These are phyloP conservation scores for Macropus fuliginosus DNA, from an alignment of 2,797 vertebrate species.

Conservation along the genomic window DNA sequence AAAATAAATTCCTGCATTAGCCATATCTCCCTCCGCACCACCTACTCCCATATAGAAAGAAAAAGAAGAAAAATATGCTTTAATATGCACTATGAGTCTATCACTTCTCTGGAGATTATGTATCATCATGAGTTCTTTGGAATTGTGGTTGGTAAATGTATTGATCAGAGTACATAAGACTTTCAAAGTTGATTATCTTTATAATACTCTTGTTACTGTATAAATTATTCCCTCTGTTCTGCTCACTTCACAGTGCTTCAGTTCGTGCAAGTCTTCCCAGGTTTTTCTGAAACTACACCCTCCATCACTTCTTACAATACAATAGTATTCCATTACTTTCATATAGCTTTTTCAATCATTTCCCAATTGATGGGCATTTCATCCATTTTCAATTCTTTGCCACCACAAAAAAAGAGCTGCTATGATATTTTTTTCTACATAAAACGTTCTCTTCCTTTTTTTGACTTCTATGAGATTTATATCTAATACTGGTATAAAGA, in stretches of 20 bases:
- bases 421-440: not conserved
- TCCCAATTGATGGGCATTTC: not conserved
- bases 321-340: not conserved
- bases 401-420: not conserved
- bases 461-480: not conserved
- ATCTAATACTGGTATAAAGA: not conserved
- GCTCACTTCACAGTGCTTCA: not conserved
- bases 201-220: not conserved
- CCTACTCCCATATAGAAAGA: not conserved
- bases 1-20: not conserved
- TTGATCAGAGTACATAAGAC: not conserved
- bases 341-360: not conserved
- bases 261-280: not conserved
- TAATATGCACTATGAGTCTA: not conserved
- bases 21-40: not conserved
- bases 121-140: not conserved
- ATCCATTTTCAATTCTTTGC: not conserved
- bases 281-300: not conserved
- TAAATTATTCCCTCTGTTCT: not conserved
- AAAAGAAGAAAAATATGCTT: not conserved
- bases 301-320: not conserved
- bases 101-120: not conserved
- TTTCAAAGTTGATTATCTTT: not conserved
- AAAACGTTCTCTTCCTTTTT: not conserved
- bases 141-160: not conserved